These are phyloP conservation scores for Aphrophora alni DNA, from an alignment of 2,888 invertebrate genomes.

Conservation along the genomic window DNA sequence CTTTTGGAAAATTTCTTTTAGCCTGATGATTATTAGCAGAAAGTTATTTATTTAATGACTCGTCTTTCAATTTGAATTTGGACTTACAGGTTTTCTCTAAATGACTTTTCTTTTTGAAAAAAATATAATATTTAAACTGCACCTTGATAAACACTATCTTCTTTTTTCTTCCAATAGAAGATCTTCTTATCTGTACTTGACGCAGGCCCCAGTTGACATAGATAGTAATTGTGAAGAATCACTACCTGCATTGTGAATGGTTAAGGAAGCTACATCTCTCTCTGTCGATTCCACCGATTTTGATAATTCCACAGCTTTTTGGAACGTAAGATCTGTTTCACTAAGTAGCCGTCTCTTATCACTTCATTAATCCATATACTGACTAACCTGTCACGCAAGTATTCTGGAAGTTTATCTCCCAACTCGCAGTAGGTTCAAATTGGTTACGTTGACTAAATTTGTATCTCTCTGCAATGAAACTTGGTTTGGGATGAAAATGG, in stretches of 20 bases:
- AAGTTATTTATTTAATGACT: too few relatives aligned
- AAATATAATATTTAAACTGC: not conserved
- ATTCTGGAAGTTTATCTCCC: not conserved
- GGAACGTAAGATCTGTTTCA: slow-evolving; percentile 9
- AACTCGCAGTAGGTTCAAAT: slow-evolving; percentile 21
- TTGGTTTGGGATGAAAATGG: slow-evolving; percentile 23
- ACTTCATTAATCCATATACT: not conserved
- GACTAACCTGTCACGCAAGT: slow-evolving; percentile 16
- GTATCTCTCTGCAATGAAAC: slow-evolving; percentile 20
- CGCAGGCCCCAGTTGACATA: too few relatives aligned
- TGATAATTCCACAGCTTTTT: slow-evolving; percentile 12
- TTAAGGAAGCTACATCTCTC: slow-evolving; percentile 18
- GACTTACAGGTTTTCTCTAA: too few relatives aligned
- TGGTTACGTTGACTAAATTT: not conserved
- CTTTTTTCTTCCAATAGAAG: not conserved
- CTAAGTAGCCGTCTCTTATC: slow-evolving; percentile 12
- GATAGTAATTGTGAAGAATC: too few relatives aligned
- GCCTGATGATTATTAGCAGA: too few relatives aligned
- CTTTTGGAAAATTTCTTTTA: too few relatives aligned
- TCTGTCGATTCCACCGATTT: slow-evolving; percentile 20
- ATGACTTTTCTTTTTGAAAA: not conserved
- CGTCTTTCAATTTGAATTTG: too few relatives aligned
- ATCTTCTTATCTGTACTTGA: too few relatives aligned
- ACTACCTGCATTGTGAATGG: not conserved
- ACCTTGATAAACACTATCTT: too few relatives aligned